A percentile compares a stretch with the other conserved stretches of the same genome.
phyloP scores from a whole-genome alignment of 2,113 vertebrate genomes.

The Cynopterus brachyotis region DNA sequence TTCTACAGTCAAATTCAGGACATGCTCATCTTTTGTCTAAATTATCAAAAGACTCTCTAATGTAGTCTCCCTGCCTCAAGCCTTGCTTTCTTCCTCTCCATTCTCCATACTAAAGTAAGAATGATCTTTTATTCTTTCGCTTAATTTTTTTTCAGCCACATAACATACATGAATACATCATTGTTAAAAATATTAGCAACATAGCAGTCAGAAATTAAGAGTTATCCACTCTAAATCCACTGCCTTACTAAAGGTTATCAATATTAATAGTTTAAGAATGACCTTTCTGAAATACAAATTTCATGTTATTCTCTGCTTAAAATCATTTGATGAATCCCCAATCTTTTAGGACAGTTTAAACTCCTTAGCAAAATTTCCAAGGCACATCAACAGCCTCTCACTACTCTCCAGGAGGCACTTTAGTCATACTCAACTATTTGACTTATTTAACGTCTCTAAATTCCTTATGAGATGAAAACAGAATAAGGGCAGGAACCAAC shows the following conservation, averaged over 20 bases:
- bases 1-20: not conserved
- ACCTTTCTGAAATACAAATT: slow-evolving; percentile 14
- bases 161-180: not conserved
- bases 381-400: not conserved
- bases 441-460: not conserved
- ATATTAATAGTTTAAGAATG: not conserved
- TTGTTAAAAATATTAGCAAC: not conserved
- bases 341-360: not conserved
- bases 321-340: not conserved
- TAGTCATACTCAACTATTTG: not conserved
- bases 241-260: not conserved
- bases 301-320: not conserved
- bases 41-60: slow-evolving; percentile 6
- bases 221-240: not conserved
- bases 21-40: not conserved
- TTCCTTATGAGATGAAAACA: slow-evolving; percentile 9
- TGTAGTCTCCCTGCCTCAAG: not conserved
- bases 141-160: not conserved
- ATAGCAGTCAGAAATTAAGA: not conserved
- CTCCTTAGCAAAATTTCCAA: not conserved
- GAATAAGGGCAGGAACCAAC: not conserved
- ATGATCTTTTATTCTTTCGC: not conserved
- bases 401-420: not conserved
- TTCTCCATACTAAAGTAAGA: not conserved
- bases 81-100: not conserved